A percentile compares a stretch with the other conserved stretches of the same genome.
phyloP scores from a whole-genome alignment of 2,888 invertebrate genomes.

The Pseudococcus longispinus region DNA sequence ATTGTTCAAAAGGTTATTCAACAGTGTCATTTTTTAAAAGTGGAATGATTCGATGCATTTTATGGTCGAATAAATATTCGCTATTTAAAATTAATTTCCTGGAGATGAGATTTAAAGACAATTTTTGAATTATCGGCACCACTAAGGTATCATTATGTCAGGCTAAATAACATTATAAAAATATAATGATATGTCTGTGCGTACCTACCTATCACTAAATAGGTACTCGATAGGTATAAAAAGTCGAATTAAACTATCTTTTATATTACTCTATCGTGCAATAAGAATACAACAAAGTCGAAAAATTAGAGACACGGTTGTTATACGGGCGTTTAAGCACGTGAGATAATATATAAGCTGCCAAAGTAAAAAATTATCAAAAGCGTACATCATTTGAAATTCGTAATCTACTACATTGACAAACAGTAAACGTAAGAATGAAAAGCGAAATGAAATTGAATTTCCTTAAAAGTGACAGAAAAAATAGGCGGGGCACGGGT shows the following conservation, averaged over 20 bases:
- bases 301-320: not conserved
- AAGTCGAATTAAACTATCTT: not conserved
- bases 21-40: not conserved
- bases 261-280: not conserved
- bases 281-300: not conserved
- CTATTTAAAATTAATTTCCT: slow-evolving; percentile 10
- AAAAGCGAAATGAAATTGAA: slow-evolving; percentile 54
- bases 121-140: not conserved
- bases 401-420: slow-evolving; percentile 50
- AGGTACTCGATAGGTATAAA: not conserved
- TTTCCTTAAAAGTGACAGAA: slow-evolving; percentile 54
- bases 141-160: not conserved
- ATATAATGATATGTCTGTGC: too few relatives aligned
- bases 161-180: not conserved
- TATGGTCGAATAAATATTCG: slow-evolving; percentile 8
- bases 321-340: slow-evolving; percentile 3
- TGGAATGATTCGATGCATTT: not conserved
- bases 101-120: not conserved
- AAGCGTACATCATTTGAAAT: slow-evolving; percentile 36
- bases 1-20: not conserved
- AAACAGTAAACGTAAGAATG: slow-evolving; percentile 49
- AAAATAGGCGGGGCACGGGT: slow-evolving; percentile 45
- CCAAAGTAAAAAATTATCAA: slow-evolving; percentile 49
- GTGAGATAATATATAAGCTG: slow-evolving; percentile 13
- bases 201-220: too few relatives aligned